A percentile compares a stretch with the other conserved stretches of the same genome.
These are phyloP conservation scores for Hydraecia micacea DNA, from an alignment of 2,888 invertebrate genomes.

Conservation along the genomic window DNA sequence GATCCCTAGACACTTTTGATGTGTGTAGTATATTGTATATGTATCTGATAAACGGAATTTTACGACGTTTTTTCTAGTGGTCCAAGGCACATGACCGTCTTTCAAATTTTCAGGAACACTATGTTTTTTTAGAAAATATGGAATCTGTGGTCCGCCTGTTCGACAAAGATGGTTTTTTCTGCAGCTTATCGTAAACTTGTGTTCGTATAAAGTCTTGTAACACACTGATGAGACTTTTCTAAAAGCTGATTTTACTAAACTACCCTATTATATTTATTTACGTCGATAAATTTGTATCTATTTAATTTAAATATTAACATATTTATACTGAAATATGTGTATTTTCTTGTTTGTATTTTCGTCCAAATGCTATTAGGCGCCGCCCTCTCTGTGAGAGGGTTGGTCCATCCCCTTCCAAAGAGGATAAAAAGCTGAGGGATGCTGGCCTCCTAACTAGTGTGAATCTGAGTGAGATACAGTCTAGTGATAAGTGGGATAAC, in stretches of 20 bases:
- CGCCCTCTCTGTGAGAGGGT: slow-evolving; percentile 80
- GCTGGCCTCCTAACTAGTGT: slow-evolving; percentile 78
- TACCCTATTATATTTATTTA: background rate
- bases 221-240: background rate
- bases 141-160: background rate
- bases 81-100: too few species aligned
- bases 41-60: background rate
- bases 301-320: background rate
- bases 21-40: too few species aligned
- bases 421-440: slow-evolving; percentile 83
- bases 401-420: slow-evolving; percentile 78
- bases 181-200: background rate
- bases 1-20: too few species aligned
- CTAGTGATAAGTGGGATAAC: slow-evolving; percentile 18
- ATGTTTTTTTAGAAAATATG: background rate
- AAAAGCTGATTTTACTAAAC: background rate
- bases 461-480: slow-evolving; percentile 48
- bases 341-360: slow-evolving; percentile 51
- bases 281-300: background rate
- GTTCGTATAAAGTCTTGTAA: background rate
- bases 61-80: background rate
- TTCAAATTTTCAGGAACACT: background rate
- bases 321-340: slow-evolving; percentile 26
- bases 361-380: slow-evolving; percentile 62
- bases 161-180: background rate